Evolutionary conservation across 2,888 invertebrate genomes (phyloP).

Genomic region (Perizoma flavofasciatum): DNA sequence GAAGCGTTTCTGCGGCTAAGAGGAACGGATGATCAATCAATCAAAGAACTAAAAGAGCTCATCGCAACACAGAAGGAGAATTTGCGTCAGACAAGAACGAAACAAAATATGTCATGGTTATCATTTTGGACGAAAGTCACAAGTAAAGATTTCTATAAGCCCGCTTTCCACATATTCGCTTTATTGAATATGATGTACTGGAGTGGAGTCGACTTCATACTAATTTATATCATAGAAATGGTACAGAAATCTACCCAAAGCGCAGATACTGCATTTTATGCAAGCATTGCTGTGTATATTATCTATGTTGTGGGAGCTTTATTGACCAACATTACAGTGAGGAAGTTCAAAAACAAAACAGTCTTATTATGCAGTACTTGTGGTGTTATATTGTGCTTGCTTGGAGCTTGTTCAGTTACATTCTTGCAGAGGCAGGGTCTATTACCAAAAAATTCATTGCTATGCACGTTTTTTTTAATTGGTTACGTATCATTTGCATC

Average conservation of each 20-base stretch:
- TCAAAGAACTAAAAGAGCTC: slow-evolving; percentile 29
- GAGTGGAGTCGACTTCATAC: slow-evolving; percentile 18
- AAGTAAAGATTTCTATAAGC: slow-evolving; percentile 21
- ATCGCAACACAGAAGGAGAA: slow-evolving; percentile 31
- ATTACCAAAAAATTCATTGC: slow-evolving; percentile 26
- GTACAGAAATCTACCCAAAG: slow-evolving; percentile 14
- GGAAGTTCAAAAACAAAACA: slow-evolving; percentile 18
- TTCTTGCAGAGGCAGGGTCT: slow-evolving; percentile 24
- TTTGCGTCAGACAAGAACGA: not conserved
- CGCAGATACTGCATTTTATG: slow-evolving; percentile 14
- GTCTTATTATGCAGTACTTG: slow-evolving; percentile 13
- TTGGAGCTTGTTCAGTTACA: slow-evolving; percentile 3
- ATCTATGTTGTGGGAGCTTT: slow-evolving; percentile 9
- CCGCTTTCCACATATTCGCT: slow-evolving; percentile 18
- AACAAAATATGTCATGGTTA: not conserved
- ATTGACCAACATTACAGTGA: slow-evolving; percentile 6
- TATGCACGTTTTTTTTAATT: slow-evolving; percentile 26
- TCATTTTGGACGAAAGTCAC: slow-evolving; percentile 1
- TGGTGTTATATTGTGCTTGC: not conserved
- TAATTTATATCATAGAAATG: slow-evolving; percentile 23
- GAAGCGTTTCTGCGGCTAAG: slow-evolving; percentile 34
- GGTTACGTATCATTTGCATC: slow-evolving; percentile 18
- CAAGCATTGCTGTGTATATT: slow-evolving; percentile 13
- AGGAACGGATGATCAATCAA: slow-evolving; percentile 29
- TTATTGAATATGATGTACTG: slow-evolving; percentile 23